phyloP scores from a whole-genome alignment of 1,140 invertebrate species.

The Drusus annulatus region DNA sequence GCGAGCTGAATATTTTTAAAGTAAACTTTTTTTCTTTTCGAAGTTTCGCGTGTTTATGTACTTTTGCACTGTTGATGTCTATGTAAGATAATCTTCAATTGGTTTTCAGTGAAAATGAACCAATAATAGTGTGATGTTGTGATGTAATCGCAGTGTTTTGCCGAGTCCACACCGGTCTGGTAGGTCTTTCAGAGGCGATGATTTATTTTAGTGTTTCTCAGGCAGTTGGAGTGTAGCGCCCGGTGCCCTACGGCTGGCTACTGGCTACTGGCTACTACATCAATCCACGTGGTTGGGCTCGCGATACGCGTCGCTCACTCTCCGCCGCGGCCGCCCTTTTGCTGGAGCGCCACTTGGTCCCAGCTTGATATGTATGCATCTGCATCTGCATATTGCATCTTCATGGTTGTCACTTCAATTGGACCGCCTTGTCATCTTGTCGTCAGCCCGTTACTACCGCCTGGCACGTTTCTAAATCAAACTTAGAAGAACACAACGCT shows the following conservation, averaged over 20 bases:
- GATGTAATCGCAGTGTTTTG: slow-evolving; percentile 56
- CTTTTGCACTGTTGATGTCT: slow-evolving; percentile 36
- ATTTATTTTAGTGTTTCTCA: slow-evolving; percentile 54
- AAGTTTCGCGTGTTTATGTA: slow-evolving; percentile 33
- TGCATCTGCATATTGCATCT: too few relatives aligned
- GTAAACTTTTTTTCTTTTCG: neutral
- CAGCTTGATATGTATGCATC: too few relatives aligned
- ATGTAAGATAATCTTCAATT: slow-evolving; percentile 17
- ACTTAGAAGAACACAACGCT: too few relatives aligned
- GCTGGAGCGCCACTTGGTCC: too few relatives aligned
- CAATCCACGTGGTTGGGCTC: slow-evolving; percentile 43
- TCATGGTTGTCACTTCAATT: too few relatives aligned
- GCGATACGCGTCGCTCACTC: neutral
- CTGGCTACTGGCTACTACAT: slow-evolving; percentile 36
- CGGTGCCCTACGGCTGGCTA: slow-evolving; percentile 6
- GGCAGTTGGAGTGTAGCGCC: neutral
- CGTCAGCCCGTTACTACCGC: too few relatives aligned
- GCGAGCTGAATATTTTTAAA: neutral
- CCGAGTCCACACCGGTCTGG: slow-evolving; percentile 27
- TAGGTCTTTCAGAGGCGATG: slow-evolving; percentile 37
- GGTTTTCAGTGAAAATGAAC: slow-evolving; percentile 38
- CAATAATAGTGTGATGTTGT: slow-evolving; percentile 48
- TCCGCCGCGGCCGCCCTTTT: too few relatives aligned
- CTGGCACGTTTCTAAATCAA: too few relatives aligned
- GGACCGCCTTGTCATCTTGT: too few relatives aligned